Conservation (phyloP, 2,113 vertebrate genomes). For the Propithecus coquereli region DNA sequence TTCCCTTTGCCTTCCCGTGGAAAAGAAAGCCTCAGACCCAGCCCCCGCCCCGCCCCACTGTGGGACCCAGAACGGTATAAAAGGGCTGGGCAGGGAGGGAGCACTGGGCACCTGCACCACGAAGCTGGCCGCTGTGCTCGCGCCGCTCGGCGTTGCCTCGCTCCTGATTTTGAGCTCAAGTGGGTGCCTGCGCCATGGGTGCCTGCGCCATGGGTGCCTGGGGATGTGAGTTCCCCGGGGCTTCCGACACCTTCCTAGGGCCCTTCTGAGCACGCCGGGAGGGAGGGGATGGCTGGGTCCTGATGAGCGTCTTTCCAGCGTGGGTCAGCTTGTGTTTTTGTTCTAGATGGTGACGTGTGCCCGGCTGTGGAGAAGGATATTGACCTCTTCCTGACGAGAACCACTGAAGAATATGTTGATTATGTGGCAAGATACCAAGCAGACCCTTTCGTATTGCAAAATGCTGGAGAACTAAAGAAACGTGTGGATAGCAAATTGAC, state of each 20-base stretch:
- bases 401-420: accelerated
- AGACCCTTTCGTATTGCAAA: accelerated
- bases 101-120: background rate
- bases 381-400: accelerated
- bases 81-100: accelerated
- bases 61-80: background rate
- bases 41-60: background rate
- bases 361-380: accelerated
- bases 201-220: too few species aligned
- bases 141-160: background rate
- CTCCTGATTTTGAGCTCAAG: background rate
- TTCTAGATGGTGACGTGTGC: background rate
- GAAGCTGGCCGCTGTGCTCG: background rate
- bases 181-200: background rate
- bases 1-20: too few species aligned
- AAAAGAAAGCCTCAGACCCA: background rate
- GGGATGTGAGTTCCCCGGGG: background rate
- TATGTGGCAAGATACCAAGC: accelerated
- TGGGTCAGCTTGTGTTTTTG: background rate
- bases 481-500: background rate
- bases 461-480: accelerated
- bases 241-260: too few species aligned
- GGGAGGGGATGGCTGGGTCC: too few species aligned
- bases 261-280: background rate
- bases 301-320: background rate